Evolutionary conservation across 2,888 invertebrate species (phyloP).

Genomic region (Apomyelois bistriatella): DNA sequence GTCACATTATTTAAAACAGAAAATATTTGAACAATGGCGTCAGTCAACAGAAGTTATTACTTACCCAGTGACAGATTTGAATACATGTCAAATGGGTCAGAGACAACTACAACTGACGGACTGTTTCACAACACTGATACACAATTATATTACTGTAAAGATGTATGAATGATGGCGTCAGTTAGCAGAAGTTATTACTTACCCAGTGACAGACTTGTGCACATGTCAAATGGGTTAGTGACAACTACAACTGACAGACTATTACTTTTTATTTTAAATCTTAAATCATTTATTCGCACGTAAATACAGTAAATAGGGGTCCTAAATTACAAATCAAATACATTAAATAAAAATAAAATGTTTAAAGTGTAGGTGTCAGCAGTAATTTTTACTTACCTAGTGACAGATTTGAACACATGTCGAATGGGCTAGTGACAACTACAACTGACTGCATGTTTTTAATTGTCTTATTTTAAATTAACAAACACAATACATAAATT

Average conservation of each 20-base stretch:
- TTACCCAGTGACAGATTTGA: slow-evolving; percentile 11
- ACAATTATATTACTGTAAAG: slow-evolving; percentile 21
- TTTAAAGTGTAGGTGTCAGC: too few species aligned
- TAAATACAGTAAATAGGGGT: too few species aligned
- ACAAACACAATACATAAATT: too few species aligned
- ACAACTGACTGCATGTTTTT: too few species aligned
- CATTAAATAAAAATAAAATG: too few species aligned
- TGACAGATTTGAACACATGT: too few species aligned
- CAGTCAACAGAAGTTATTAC: background rate
- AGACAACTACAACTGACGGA: slow-evolving; percentile 15
- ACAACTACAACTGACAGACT: background rate
- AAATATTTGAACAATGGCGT: too few species aligned
- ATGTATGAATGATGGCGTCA: too few species aligned
- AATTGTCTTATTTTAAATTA: too few species aligned
- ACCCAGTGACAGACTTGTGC: slow-evolving; percentile 35
- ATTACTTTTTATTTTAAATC: background rate
- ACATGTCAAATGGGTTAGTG: slow-evolving; percentile 25
- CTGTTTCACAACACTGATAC: slow-evolving; percentile 28
- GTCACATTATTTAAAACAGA: background rate
- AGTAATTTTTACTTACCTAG: slow-evolving; percentile 16
- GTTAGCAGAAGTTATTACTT: slow-evolving; percentile 25
- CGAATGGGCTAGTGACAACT: too few species aligned
- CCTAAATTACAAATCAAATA: too few species aligned
- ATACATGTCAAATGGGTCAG: slow-evolving; percentile 21
- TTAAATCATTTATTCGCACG: too few species aligned